phyloP scores from a whole-genome alignment of 2,113 vertebrate species.

The Ochotona princeps region DNA sequence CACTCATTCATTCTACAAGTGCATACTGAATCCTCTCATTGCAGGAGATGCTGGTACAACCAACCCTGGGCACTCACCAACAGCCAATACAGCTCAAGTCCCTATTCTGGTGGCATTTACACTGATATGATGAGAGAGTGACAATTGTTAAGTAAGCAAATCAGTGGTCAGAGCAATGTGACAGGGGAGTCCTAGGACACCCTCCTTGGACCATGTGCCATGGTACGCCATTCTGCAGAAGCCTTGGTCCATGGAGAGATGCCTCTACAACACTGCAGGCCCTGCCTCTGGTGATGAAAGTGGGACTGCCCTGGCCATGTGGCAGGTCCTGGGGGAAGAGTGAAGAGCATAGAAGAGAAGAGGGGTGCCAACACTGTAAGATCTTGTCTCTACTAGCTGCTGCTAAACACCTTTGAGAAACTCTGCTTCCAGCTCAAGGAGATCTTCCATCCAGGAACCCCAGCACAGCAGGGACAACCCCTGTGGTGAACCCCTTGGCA shows the following conservation, averaged over 20 bases:
- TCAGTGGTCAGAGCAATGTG: no score
- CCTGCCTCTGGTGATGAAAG: neutral
- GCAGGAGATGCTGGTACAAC: neutral
- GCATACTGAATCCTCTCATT: neutral
- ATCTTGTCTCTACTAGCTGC: neutral
- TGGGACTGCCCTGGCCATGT: neutral
- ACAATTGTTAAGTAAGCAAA: neutral
- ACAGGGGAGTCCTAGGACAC: neutral
- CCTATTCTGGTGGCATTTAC: neutral
- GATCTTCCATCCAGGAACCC: neutral
- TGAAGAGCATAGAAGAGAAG: neutral
- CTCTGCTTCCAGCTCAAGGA: neutral
- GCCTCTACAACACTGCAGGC: neutral
- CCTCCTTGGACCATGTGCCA: neutral
- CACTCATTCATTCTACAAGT: neutral
- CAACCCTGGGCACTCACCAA: neutral
- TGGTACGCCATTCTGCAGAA: neutral
- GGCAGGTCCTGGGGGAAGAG: neutral
- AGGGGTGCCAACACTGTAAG: neutral
- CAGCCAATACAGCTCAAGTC: neutral
- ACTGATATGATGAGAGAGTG: neutral
- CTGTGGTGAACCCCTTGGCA: neutral
- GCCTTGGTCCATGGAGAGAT: neutral
- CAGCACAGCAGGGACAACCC: neutral
- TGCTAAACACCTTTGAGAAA: constrained; percentile 15